Base-by-base conservation (phyloP, 2,113 vertebrate genomes). In the Typhlomys cinereus region DNA sequence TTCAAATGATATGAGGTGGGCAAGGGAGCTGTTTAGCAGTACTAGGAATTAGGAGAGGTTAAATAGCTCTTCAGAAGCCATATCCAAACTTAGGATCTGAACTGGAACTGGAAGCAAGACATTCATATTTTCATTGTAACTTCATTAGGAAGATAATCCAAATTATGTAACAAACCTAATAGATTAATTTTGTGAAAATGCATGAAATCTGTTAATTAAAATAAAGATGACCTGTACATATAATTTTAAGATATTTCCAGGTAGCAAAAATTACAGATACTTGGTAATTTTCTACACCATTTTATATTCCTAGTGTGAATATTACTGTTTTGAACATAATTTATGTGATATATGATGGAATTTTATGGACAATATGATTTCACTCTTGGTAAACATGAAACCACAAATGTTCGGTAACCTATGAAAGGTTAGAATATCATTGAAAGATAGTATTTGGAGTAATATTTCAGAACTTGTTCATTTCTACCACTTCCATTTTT, bases 51-150 rank as follows among this genome's bases (percentile, higher is more conserved):
- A 90, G 36, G 27, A 2, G 52, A 75, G n/a, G 41, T 85, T 90
- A 67, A 76, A 86, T 36, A 84, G 18, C 20, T 70, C 79, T 61
- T 92, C 34, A 27, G 81, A 88, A 80, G 50, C 73, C 50, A 66
- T n/a, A 82, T 5, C 12, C 11, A 62, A 86, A 57, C n/a, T 74
- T 90, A 81, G 12, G 84, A 76, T 82, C 44, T 93, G 81, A 93
- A 67, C 14, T 36, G 41, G 13, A 89, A 15, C 23, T 89, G 52
- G 25, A 86, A 92, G 27, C 9, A 10, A 86, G 18, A 4, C 12
- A 27, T 67, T n/a, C 69, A 85, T 92, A 94, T n/a, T 91, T 87
- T 88, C 27, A 88, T 0, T 27, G 1, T 41, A 78, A 67, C 7
- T 52, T 76, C 39, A 89, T 61, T 75, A 83, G 23, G 21, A 1